Conservation (phyloP, 2,797 vertebrate species). For the Geotrypetes seraphini region DNA sequence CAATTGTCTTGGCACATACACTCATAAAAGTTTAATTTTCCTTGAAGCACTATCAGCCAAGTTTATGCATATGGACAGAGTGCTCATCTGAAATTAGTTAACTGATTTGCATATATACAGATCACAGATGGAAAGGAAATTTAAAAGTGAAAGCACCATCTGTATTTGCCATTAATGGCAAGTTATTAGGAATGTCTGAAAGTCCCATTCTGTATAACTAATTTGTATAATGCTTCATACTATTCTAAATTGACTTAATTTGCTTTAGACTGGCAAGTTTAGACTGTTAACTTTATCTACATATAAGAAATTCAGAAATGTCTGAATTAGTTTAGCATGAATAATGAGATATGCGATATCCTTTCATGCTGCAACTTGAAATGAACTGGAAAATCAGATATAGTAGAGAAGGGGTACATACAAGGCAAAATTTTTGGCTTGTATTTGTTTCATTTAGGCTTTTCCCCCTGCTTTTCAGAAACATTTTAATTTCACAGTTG, state of each 20-base stretch:
- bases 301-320: neutral
- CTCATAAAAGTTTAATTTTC: conserved; percentile 26
- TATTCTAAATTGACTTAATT: neutral
- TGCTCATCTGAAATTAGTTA: conserved; percentile 28
- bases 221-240: neutral
- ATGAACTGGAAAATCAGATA: no score
- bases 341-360: neutral
- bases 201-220: conserved; percentile 12
- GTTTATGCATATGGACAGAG: conserved; percentile 24
- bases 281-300: neutral
- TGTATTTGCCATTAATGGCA: conserved; percentile 32
- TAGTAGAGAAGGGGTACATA: no score
- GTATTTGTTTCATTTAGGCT: no score
- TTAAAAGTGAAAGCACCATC: conserved; percentile 26
- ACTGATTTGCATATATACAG: conserved; percentile 26
- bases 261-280: conserved; percentile 1
- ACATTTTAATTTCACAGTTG: no score
- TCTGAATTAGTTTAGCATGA: neutral
- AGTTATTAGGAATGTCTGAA: conserved; percentile 2
- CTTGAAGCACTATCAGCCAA: conserved; percentile 7
- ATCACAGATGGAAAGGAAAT: conserved; percentile 25
- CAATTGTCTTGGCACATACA: conserved; percentile 21
- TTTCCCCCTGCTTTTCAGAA: no score
- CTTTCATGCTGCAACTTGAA: no score
- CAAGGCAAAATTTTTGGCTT: no score